Percentiles rank a stretch among this genome's conserved stretches.
Evolutionary conservation across 2,888 invertebrate species (phyloP).

Genomic region (Cartodere bifasciata): DNA sequence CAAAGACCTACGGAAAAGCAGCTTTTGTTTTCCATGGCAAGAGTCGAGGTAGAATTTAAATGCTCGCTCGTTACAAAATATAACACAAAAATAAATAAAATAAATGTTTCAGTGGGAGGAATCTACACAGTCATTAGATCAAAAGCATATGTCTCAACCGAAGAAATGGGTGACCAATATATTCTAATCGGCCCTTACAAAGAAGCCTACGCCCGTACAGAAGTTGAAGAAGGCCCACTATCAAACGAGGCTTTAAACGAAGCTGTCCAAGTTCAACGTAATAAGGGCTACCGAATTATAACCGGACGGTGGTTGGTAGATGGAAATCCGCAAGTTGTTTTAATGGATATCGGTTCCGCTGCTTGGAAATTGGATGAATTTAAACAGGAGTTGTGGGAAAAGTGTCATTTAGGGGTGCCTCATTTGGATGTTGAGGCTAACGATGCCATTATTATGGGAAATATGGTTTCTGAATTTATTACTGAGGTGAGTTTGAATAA

Average conservation of each 20-base stretch:
- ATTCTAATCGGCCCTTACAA: slow-evolving; percentile 93
- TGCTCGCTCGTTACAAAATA: no score
- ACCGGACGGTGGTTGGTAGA: slow-evolving; percentile 99
- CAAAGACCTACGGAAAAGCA: no score
- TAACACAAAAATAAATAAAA: no score
- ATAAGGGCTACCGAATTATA: slow-evolving; percentile 73
- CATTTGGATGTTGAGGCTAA: slow-evolving; percentile 92
- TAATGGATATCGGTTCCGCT: slow-evolving; percentile 94
- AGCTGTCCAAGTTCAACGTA: slow-evolving; percentile 66
- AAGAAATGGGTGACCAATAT: slow-evolving; percentile 97
- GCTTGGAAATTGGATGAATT: slow-evolving; percentile 93
- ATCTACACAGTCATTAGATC: slow-evolving; percentile 98
- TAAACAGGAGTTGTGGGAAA: slow-evolving; percentile 89
- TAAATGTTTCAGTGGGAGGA: slow-evolving; percentile 90
- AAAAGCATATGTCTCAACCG: slow-evolving; percentile 91
- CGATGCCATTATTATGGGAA: slow-evolving; percentile 92
- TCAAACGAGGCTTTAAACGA: slow-evolving; percentile 57
- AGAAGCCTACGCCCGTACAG: slow-evolving; percentile 83
- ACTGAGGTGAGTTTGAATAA: slow-evolving; percentile 59
- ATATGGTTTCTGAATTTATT: slow-evolving; percentile 87
- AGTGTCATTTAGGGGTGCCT: slow-evolving; percentile 81
- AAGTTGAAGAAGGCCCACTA: slow-evolving; percentile 89
- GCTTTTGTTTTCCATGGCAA: no score
- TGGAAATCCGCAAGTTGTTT: slow-evolving; percentile 95
- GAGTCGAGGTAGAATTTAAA: no score